Base-by-base conservation (phyloP, 2,113 vertebrate species). In the Campylomormyrus numenius region DNA sequence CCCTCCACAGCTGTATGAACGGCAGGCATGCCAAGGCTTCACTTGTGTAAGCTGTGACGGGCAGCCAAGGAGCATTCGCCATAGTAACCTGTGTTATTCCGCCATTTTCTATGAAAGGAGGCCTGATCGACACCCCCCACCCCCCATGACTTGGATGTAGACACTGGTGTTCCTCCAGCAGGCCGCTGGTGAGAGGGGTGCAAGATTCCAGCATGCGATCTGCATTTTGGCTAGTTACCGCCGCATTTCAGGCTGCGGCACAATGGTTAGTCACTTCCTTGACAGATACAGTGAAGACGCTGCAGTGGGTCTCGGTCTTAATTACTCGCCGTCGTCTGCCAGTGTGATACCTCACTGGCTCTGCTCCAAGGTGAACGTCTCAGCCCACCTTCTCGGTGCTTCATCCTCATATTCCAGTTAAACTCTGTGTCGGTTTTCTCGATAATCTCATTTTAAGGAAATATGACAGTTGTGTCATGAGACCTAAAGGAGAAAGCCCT, bases 241-340 rank as follows among this genome's bases (percentile, higher is more conserved):
- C 1, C 39, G 15, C 15, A 58, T 88, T 88, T 88, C 87, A 66
- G 15, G 31, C 17, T 8, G 19, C 31, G 31, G 42, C 52, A 13
- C 27, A 24, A 8, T 31, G 49, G 31, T 46, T 31, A 13, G 35
- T 35, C 35, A 15, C 17, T 7, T 53, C 89, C 90, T 80, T 88
- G 90, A 88, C 85, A 53, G 49, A 88, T 58, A 86, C 27, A 88
- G 83, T 49, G 74, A 39, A 66, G 70, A 19, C 7, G 13, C 50
- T 24, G 45, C 85, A 88, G 91, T 90, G 77, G 90, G 91, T 90
- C 88, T 89, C 31, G 35, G 27, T 80, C 88, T 62, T 88, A 91
- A 91, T 92, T 74, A 46, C 3, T 89, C 90, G 48, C 53, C 27
- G 10, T 88, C 13, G 27, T 89, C 74, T 86, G 86, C 91, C 50